Percentiles rank a stretch among this genome's conserved stretches.
phyloP scores from a whole-genome alignment of 2,888 invertebrate genomes.

The Ochropleura leucogaster region DNA sequence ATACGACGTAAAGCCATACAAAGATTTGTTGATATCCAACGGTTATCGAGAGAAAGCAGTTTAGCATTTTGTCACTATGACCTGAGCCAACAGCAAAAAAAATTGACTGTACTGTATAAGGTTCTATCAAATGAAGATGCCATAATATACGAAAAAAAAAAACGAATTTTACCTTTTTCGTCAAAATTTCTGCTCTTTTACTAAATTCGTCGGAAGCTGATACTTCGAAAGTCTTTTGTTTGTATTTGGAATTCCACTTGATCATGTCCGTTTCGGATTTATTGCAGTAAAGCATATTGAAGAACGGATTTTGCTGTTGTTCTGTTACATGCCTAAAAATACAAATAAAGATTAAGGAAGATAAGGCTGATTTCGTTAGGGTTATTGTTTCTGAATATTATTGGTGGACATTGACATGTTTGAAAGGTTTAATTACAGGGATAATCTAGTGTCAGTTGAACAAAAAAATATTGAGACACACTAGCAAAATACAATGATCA shows the following conservation, averaged over 20 bases:
- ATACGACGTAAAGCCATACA: background rate
- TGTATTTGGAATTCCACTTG: conserved; percentile 88
- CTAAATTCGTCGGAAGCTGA: conserved; percentile 88
- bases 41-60: background rate
- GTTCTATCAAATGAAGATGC: background rate
- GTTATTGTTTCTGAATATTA: background rate
- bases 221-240: conserved; percentile 82
- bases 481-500: too few species aligned
- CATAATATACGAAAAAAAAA: background rate
- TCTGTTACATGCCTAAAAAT: background rate
- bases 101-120: background rate
- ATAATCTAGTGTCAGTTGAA: too few species aligned
- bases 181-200: conserved; percentile 85
- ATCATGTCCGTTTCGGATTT: conserved; percentile 88
- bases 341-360: conserved; percentile 7
- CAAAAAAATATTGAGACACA: too few species aligned
- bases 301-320: conserved; percentile 78
- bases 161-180: conserved; percentile 77
- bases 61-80: background rate
- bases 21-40: background rate
- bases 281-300: conserved; percentile 84
- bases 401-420: background rate
- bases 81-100: background rate
- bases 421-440: background rate
- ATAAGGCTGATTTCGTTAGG: background rate